Evolutionary conservation across 2,888 invertebrate genomes (phyloP), one percentile per base, ranked within the genome.

Genomic region (Quadriops clusia): DNA sequence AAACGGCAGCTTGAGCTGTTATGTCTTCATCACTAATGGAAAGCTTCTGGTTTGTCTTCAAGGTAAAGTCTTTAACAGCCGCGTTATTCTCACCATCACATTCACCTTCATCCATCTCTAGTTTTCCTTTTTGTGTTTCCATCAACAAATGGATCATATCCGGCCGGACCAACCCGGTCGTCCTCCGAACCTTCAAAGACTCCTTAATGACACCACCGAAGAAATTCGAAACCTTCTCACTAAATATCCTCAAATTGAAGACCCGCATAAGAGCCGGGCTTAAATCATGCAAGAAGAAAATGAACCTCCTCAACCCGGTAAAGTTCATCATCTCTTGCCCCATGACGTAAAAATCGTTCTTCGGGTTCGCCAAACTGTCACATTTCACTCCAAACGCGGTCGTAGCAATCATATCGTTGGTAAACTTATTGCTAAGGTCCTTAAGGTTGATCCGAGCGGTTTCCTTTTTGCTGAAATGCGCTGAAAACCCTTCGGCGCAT

Each of bases 121-220:
- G 29, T 3, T 26, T 17, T 7, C 63, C 65, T 48, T 63, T 64
- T 33, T 61, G 64, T 5, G 69, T 64, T 45, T 71, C 65, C 60
- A 72, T 60, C 1, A 72, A 51, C 5, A 72, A 41, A 29, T 72
- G 63, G 12, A 72, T 65, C 66, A 72, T 68, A 30, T 55, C 54
- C 4, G 46, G 50, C 15, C 56, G 40, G 2, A 47, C 28, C 9
- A 51, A 44, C 6, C 38, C 37, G 8, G 44, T 38, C 23, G 40
- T 34, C 37, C 49, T 44, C n/a, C 54, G 35, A 5, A 23, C 22
- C 4, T 27, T 11, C 4, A 51, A 43, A 2, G 45, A 43, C 20
- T 47, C 44, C 4, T 34, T 26, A 6, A 50, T 32, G 17, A 47
- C 8, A 6, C 33, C 36, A 17, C 32, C 34, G 18, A 51, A 49